These are phyloP conservation scores for Enteromius thamalakanensis DNA, from an alignment of 2,797 vertebrate species.

Conservation along the genomic window DNA sequence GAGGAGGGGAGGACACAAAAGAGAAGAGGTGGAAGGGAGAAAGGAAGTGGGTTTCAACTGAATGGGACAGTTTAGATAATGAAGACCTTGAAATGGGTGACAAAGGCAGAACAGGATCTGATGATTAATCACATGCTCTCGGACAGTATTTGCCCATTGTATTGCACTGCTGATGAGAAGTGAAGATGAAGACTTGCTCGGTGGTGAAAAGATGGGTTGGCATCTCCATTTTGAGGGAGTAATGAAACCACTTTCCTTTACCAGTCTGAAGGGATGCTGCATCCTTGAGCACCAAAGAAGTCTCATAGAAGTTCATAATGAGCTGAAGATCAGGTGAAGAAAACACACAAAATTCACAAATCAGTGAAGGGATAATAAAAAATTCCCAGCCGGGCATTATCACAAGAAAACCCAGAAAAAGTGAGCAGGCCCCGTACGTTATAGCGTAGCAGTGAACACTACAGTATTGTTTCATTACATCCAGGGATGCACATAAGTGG, in stretches of 20 bases:
- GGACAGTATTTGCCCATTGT: background rate
- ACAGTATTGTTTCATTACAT: no score
- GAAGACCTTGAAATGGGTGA: background rate
- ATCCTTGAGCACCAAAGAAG: background rate
- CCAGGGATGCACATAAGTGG: no score
- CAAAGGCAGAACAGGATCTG: background rate
- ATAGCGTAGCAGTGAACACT: no score
- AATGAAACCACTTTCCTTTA: background rate
- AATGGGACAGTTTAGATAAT: background rate
- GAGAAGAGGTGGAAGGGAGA: background rate
- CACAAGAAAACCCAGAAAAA: no score
- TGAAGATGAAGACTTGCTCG: background rate
- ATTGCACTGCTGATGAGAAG: background rate
- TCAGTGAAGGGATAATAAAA: no score
- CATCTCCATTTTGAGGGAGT: background rate
- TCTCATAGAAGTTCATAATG: background rate
- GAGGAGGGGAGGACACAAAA: background rate
- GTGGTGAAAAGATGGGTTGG: background rate
- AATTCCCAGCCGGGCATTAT: no score
- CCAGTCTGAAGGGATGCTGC: background rate
- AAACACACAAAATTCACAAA: no score
- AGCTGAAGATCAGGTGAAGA: background rate
- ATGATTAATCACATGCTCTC: background rate
- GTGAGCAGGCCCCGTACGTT: no score
- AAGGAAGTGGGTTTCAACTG: background rate